phyloP scores from a whole-genome alignment of 2,888 invertebrate species.

The Catocala fraxini region DNA sequence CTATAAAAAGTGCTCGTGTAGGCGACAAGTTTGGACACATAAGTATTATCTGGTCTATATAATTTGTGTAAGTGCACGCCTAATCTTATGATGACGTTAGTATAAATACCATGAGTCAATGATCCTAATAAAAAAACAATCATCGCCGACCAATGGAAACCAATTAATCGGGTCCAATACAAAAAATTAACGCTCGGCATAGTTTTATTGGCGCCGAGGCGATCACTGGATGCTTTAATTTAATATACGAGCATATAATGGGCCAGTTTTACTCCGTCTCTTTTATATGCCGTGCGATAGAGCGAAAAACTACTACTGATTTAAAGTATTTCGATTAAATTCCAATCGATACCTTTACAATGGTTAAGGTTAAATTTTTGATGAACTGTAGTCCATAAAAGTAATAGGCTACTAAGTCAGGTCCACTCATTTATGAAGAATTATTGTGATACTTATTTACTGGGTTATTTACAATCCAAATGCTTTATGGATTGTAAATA shows the following conservation, averaged over 20 bases:
- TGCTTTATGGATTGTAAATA: no score
- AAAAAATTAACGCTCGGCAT: constrained; percentile 63
- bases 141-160: constrained; percentile 69
- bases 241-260: constrained; percentile 66
- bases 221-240: constrained; percentile 72
- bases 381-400: constrained; percentile 18
- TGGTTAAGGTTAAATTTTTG: constrained; percentile 20
- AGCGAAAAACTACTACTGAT: constrained; percentile 39
- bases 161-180: constrained; percentile 72
- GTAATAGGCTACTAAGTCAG: constrained; percentile 6
- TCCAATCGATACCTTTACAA: constrained; percentile 23
- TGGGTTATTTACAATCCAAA: no score
- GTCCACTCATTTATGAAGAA: constrained; percentile 3
- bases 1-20: constrained; percentile 5
- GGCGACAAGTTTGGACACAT: constrained; percentile 8
- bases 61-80: constrained; percentile 34
- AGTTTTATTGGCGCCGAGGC: constrained; percentile 72
- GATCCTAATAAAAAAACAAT: constrained; percentile 53
- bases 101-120: constrained; percentile 58
- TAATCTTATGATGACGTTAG: constrained; percentile 41
- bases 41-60: constrained; percentile 19
- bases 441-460: no score
- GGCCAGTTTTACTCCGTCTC: constrained; percentile 50
- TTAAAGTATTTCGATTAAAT: constrained; percentile 43
- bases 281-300: constrained; percentile 44